Percentiles rank a stretch among this genome's conserved stretches.
These are phyloP conservation scores for Hedychridium roseum DNA, from an alignment of 2,888 invertebrate species.

Conservation along the genomic window DNA sequence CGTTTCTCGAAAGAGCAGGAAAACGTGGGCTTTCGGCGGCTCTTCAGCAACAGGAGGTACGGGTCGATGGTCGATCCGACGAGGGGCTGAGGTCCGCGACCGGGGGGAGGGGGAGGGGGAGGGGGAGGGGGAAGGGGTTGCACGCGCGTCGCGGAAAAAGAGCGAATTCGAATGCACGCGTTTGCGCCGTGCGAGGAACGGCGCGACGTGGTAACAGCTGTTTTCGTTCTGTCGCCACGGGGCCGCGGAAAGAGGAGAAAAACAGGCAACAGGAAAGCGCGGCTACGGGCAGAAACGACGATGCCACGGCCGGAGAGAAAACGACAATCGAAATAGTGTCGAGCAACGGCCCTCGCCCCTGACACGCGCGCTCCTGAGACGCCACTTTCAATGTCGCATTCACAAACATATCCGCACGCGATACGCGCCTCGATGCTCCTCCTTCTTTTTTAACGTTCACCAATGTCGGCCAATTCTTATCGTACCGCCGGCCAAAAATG, in stretches of 20 bases:
- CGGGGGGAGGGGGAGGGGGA: background rate
- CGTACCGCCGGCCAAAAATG: too few relatives aligned
- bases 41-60: too few relatives aligned
- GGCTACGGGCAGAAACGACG: slow-evolving; percentile 4
- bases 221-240: slow-evolving; percentile 40
- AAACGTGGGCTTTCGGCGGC: too few relatives aligned
- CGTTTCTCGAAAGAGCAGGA: too few relatives aligned
- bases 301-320: slow-evolving; percentile 15
- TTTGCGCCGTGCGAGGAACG: slow-evolving; percentile 36
- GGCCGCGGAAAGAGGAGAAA: slow-evolving; percentile 11
- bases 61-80: slow-evolving; percentile 19
- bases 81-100: slow-evolving; percentile 25
- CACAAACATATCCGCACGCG: too few relatives aligned
- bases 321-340: slow-evolving; percentile 46
- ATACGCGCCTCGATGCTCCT: slow-evolving; percentile 12
- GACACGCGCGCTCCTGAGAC: slow-evolving; percentile 15
- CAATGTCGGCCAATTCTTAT: slow-evolving; percentile 2
- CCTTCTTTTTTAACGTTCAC: too few relatives aligned
- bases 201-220: slow-evolving; percentile 37
- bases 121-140: slow-evolving; percentile 3
- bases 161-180: slow-evolving; percentile 34
- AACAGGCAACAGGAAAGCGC: background rate
- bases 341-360: slow-evolving; percentile 42
- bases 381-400: slow-evolving; percentile 41
- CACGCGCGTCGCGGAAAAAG: slow-evolving; percentile 26